phyloP scores from a whole-genome alignment of 2,797 vertebrate species.

The Acrossocheilus wenchowensis region DNA sequence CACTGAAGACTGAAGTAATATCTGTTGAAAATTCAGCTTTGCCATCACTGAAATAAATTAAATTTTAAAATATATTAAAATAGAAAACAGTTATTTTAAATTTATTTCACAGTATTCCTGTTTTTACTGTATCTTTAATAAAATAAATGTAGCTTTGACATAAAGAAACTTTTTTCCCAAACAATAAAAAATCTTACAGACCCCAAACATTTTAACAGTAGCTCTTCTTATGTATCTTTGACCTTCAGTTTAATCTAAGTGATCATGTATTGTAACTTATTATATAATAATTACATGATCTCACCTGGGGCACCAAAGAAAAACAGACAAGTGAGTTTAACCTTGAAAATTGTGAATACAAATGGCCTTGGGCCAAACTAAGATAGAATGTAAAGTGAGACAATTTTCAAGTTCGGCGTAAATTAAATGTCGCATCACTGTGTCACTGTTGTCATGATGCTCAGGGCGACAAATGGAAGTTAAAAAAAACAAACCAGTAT shows the following conservation, averaged over 20 bases:
- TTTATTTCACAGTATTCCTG: no score
- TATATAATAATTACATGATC: not conserved
- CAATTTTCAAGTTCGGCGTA: not conserved
- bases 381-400: not conserved
- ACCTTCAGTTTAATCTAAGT: not conserved
- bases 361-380: not conserved
- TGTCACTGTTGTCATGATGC: constrained; percentile 6
- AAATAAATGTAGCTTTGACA: not conserved
- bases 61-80: no score
- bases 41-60: no score
- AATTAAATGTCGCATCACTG: constrained; percentile 10
- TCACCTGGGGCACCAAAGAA: not conserved
- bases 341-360: constrained; percentile 1
- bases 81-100: no score
- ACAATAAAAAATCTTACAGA: no score
- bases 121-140: not conserved
- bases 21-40: no score
- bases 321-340: not conserved
- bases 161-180: not conserved
- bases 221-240: not conserved
- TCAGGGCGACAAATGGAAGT: not conserved
- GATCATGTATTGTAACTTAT: not conserved
- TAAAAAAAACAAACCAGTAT: not conserved
- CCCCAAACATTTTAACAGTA: not conserved
- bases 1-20: no score